phyloP scores from a whole-genome alignment of 2,113 vertebrate genomes.

The Plestiodon gilberti region DNA sequence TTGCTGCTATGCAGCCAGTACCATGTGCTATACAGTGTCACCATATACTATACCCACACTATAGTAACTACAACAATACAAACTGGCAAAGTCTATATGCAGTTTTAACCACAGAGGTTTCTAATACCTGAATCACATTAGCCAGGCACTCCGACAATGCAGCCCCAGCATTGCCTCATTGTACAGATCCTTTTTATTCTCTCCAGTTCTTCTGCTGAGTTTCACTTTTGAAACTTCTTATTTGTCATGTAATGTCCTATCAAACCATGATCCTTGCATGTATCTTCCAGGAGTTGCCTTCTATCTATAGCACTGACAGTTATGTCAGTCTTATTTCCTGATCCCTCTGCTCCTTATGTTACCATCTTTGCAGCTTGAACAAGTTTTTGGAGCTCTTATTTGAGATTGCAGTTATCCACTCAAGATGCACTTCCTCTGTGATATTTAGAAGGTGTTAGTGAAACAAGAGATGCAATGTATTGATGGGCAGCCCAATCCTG shows the following conservation, averaged over 20 bases:
- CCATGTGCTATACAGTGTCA: no score
- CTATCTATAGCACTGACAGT: not conserved
- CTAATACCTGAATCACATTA: not conserved
- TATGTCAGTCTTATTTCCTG: constrained; percentile 1
- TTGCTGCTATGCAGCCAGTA: no score
- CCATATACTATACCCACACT: no score
- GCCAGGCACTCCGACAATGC: not conserved
- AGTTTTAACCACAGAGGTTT: not conserved
- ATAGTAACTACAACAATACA: not conserved
- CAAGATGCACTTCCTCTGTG: not conserved
- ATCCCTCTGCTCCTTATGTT: constrained; percentile 7
- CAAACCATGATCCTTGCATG: constrained; percentile 1
- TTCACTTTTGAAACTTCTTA: not conserved
- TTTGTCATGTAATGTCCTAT: not conserved
- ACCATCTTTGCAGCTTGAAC: not conserved
- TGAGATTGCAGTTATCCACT: not conserved
- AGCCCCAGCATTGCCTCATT: not conserved
- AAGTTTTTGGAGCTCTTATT: not conserved
- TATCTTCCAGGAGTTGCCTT: not conserved
- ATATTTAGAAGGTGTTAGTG: not conserved
- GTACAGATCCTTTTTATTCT: not conserved
- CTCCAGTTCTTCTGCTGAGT: not conserved
- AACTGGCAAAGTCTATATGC: not conserved
- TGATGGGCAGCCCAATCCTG: no score
- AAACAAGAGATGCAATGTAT: no score